Conservation (phyloP, 1,140 invertebrate species). For the Macrobrachium rosenbergii region DNA sequence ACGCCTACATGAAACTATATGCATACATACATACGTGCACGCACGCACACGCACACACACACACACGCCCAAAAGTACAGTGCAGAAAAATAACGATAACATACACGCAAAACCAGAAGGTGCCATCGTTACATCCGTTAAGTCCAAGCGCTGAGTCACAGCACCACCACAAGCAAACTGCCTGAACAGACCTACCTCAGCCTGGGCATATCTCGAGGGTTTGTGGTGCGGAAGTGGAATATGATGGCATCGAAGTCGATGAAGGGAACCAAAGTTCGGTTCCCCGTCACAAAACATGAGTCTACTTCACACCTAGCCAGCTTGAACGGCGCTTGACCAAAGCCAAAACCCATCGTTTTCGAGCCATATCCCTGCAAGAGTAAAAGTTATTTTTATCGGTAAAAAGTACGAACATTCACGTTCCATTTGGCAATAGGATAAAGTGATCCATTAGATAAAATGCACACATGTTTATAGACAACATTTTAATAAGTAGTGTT, state of each 20-base stretch:
- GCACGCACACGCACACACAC: no score
- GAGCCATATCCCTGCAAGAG: constrained; percentile 47
- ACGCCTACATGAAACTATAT: no score
- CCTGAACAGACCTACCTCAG: neutral
- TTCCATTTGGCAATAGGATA: neutral
- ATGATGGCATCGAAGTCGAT: constrained; percentile 46
- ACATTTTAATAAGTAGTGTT: no score
- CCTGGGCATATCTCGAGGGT: constrained; percentile 7
- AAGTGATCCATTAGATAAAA: neutral
- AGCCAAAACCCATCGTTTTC: constrained; percentile 33
- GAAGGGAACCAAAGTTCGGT: constrained; percentile 17
- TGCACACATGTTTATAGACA: no score
- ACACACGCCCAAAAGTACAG: no score
- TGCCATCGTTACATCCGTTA: no score
- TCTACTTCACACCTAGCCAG: constrained; percentile 39
- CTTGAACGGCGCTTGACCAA: constrained; percentile 37
- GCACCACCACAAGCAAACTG: no score
- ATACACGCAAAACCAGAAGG: no score
- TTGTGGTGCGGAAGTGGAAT: constrained; percentile 55
- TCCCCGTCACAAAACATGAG: constrained; percentile 22
- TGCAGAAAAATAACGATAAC: no score
- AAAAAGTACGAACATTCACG: neutral
- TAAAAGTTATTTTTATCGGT: neutral
- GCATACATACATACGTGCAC: no score
- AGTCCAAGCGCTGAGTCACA: no score